phyloP scores from a whole-genome alignment of 2,797 vertebrate species.

The Arrhamphus sclerolepis region DNA sequence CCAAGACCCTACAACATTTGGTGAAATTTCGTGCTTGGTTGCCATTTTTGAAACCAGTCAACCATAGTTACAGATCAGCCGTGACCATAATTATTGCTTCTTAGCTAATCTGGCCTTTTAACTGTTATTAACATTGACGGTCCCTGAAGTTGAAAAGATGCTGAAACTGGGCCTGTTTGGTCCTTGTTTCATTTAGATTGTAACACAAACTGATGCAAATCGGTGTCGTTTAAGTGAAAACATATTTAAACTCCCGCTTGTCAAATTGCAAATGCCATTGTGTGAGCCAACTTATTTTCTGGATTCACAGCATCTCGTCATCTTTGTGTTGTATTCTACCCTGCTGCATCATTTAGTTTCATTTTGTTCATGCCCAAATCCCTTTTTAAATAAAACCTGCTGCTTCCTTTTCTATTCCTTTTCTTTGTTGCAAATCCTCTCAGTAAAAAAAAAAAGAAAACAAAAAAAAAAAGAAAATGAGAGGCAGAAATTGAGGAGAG shows the following conservation, averaged over 20 bases:
- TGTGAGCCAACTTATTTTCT: constrained; percentile 12
- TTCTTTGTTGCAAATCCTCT: constrained; percentile 59
- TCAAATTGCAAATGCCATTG: constrained; percentile 2
- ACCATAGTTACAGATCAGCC: too few species aligned
- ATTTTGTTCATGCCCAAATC: constrained; percentile 55
- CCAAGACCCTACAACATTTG: too few species aligned
- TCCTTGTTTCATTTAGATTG: neutral
- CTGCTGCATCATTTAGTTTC: constrained; percentile 51
- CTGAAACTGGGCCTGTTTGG: constrained; percentile 11
- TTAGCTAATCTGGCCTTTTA: too few species aligned
- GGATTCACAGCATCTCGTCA: constrained; percentile 23
- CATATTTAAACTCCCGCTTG: neutral
- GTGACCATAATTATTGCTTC: too few species aligned
- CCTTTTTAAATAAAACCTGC: constrained; percentile 42
- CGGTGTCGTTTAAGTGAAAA: neutral
- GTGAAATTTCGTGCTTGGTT: too few species aligned
- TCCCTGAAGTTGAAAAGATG: constrained; percentile 10
- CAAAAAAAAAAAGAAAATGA: constrained; percentile 54
- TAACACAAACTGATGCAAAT: constrained; percentile 1
- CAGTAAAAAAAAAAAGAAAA: constrained; percentile 21
- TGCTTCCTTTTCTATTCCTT: constrained; percentile 54
- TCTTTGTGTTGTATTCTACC: constrained; percentile 21
- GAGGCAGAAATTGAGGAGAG: constrained; percentile 58
- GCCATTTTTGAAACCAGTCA: too few species aligned
- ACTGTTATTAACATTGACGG: neutral